These are phyloP conservation scores for Bothrops jararaca DNA, from an alignment of 2,113 vertebrate species.

Conservation along the genomic window DNA sequence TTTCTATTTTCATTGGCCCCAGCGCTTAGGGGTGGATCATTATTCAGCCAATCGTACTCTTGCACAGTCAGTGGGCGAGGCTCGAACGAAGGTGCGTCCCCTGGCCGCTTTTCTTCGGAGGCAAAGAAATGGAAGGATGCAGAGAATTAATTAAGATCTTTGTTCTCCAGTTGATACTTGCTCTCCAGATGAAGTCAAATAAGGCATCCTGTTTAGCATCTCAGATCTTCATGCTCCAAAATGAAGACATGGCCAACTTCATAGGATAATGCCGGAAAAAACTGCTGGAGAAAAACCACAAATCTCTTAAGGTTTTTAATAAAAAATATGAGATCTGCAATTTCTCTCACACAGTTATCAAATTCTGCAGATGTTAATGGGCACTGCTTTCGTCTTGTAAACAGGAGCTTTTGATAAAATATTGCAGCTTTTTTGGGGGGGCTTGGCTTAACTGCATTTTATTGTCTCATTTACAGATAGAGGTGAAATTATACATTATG, in stretches of 20 bases:
- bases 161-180: neutral
- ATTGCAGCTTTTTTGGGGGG: neutral
- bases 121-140: neutral
- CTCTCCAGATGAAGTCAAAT: neutral
- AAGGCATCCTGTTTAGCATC: neutral
- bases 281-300: neutral
- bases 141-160: neutral
- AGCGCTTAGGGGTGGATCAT: neutral
- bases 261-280: neutral
- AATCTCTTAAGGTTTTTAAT: neutral
- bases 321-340: neutral
- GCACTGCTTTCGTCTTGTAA: neutral
- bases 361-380: neutral
- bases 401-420: neutral
- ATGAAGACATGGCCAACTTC: neutral
- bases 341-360: neutral
- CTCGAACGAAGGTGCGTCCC: too few relatives aligned
- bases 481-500: constrained; percentile 85
- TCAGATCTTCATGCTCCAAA: neutral
- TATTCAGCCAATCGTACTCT: too few relatives aligned
- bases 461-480: constrained; percentile 74
- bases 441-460: neutral
- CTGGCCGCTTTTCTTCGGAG: neutral
- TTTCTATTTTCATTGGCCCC: neutral
- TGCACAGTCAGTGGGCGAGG: too few relatives aligned